Percentiles rank a stretch among this genome's conserved stretches.
Evolutionary conservation across 2,888 invertebrate genomes (phyloP).

Genomic region (Sphecodes monilicornis): DNA sequence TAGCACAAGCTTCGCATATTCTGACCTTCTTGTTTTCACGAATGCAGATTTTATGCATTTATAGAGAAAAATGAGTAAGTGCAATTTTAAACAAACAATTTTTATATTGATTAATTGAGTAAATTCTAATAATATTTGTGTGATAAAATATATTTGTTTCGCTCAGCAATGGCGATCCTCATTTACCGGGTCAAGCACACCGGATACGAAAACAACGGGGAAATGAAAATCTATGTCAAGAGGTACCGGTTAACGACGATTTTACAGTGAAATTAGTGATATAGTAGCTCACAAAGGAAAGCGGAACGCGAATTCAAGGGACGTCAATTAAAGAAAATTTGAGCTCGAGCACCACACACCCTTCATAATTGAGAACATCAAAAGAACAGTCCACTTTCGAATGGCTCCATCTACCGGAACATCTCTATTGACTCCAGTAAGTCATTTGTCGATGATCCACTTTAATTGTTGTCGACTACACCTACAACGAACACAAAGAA

Average conservation of each 20-base stretch:
- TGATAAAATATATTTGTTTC: background rate
- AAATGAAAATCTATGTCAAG: slow-evolving; percentile 31
- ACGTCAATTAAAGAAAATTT: slow-evolving; percentile 43
- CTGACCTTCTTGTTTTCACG: too few relatives aligned
- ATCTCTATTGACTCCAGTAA: background rate
- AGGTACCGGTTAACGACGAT: slow-evolving; percentile 10
- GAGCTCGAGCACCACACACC: slow-evolving; percentile 28
- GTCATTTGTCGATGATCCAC: slow-evolving; percentile 36
- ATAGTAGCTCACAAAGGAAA: slow-evolving; percentile 27
- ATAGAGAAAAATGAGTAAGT: too few relatives aligned
- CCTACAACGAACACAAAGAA: background rate
- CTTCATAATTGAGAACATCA: slow-evolving; percentile 25
- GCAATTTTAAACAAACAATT: too few relatives aligned
- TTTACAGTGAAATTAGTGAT: slow-evolving; percentile 14
- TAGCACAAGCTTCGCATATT: too few relatives aligned
- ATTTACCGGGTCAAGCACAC: background rate
- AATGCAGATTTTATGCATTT: too few relatives aligned
- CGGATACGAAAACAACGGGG: background rate
- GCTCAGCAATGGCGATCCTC: background rate
- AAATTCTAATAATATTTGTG: background rate
- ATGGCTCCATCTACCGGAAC: slow-evolving; percentile 2
- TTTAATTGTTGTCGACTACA: slow-evolving; percentile 29
- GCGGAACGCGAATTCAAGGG: background rate
- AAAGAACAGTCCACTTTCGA: slow-evolving; percentile 42
- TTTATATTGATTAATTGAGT: too few relatives aligned